Percentiles rank a stretch among this genome's conserved stretches.
Evolutionary conservation across 2,797 vertebrate genomes (phyloP).

Genomic region (Parauchenoglanis punctatus): DNA sequence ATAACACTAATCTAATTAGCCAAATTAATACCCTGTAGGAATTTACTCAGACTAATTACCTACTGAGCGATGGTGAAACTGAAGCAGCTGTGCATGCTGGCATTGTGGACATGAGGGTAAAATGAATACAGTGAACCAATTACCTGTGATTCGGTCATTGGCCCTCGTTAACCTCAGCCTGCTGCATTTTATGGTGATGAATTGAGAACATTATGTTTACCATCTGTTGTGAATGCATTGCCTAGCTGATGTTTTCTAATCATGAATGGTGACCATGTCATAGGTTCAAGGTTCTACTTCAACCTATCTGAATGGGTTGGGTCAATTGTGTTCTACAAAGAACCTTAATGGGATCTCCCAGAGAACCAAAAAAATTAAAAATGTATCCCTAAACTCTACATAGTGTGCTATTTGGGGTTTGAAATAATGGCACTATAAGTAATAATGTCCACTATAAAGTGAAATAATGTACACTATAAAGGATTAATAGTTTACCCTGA

Average conservation of each 20-base stretch:
- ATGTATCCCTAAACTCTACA: not conserved
- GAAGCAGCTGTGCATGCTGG: conserved; percentile 63
- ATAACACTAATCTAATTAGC: conserved; percentile 39
- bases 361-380: not conserved
- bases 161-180: conserved; percentile 73
- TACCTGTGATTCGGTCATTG: conserved; percentile 65
- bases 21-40: conserved; percentile 55
- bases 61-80: conserved; percentile 59
- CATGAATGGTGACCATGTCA: conserved; percentile 32
- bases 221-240: conserved; percentile 67
- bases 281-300: conserved; percentile 1
- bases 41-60: conserved; percentile 57
- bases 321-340: not conserved
- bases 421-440: not conserved
- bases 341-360: not conserved
- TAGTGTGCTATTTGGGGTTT: not conserved
- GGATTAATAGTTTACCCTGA: not conserved
- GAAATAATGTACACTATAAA: not conserved
- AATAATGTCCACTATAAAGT: not conserved
- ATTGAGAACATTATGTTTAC: conserved; percentile 62
- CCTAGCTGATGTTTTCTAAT: conserved; percentile 40
- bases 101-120: conserved; percentile 45
- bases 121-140: conserved; percentile 68
- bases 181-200: conserved; percentile 69
- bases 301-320: too few relatives aligned